phyloP scores from a whole-genome alignment of 1,140 invertebrate genomes.

The Pomacea maculata region DNA sequence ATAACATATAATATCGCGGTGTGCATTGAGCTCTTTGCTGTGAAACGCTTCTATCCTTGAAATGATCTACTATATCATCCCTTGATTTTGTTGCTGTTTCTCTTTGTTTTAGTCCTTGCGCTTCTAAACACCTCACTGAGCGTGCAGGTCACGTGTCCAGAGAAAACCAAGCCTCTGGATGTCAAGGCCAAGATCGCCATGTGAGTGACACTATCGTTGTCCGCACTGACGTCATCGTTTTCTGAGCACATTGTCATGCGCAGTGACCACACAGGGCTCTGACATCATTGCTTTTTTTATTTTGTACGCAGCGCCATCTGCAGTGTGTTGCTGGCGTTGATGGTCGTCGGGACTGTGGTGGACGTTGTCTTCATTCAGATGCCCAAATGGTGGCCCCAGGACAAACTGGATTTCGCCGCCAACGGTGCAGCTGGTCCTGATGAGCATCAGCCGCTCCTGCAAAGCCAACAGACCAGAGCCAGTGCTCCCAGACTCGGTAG shows the following conservation, averaged over 20 bases:
- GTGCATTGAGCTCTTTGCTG: background rate
- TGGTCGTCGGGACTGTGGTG: slow-evolving; percentile 32
- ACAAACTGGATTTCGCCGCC: background rate
- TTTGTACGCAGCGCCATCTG: slow-evolving; percentile 4
- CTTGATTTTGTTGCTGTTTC: background rate
- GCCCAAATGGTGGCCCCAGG: slow-evolving; percentile 8
- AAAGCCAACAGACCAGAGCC: background rate
- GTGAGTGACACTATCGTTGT: background rate
- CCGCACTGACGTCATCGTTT: too few species aligned
- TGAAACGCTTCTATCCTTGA: background rate
- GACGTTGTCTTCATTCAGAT: slow-evolving; percentile 37
- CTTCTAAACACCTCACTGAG: background rate
- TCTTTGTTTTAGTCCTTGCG: background rate
- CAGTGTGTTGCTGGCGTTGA: slow-evolving; percentile 3
- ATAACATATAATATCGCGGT: background rate
- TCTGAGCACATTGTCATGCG: too few species aligned
- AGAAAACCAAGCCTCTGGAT: background rate
- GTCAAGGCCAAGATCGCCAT: background rate
- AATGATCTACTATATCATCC: background rate
- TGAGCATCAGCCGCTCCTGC: background rate
- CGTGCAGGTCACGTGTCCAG: background rate
- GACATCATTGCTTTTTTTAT: background rate
- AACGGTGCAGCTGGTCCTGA: background rate
- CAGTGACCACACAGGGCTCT: too few species aligned
- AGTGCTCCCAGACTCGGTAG: background rate